phyloP scores from a whole-genome alignment of 2,888 invertebrate species.

The Unio delphinus region DNA sequence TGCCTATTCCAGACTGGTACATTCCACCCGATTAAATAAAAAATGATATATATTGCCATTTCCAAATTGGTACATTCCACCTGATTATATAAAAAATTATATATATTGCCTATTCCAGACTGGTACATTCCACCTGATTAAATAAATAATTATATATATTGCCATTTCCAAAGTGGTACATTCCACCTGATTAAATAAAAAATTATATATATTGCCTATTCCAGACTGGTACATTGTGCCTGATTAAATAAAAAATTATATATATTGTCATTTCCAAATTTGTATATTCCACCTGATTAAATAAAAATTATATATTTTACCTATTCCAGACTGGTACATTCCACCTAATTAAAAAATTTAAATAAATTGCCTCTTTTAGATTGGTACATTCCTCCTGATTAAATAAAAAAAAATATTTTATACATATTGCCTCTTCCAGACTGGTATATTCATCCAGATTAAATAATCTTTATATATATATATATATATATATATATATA shows the following conservation, averaged over 20 bases:
- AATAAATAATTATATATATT: neutral
- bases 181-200: neutral
- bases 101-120: neutral
- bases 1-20: neutral
- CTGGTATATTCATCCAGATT: neutral
- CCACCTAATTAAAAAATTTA: neutral
- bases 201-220: neutral
- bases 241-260: neutral
- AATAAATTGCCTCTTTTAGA: neutral
- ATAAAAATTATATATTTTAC: neutral
- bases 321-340: neutral
- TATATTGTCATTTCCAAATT: neutral
- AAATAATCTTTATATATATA: neutral
- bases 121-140: neutral
- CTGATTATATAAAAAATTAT: neutral
- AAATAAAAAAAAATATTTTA: no score
- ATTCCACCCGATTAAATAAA: neutral
- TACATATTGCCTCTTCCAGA: neutral
- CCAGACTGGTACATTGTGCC: neutral
- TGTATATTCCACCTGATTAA: conserved; percentile 45
- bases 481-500: no score
- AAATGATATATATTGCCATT: neutral
- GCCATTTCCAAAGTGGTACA: neutral
- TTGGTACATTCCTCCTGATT: neutral
- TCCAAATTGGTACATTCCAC: neutral